Conservation (phyloP, 1,140 invertebrate genomes). For the Amyelois transitella region DNA sequence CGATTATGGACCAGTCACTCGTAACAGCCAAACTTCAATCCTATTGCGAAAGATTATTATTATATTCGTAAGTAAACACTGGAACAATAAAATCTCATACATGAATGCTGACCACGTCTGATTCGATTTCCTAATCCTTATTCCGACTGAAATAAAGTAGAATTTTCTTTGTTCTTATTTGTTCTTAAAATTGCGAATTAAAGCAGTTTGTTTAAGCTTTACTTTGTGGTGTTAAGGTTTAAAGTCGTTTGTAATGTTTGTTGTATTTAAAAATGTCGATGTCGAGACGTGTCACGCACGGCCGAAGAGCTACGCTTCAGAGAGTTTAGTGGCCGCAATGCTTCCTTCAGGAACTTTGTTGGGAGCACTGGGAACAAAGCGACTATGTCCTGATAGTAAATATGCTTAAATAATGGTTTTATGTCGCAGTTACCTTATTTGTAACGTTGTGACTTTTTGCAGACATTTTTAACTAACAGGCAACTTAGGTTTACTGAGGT, state of each 20-base stretch:
- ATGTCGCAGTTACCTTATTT: background rate
- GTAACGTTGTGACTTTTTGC: background rate
- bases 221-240: background rate
- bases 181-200: background rate
- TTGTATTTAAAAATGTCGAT: background rate
- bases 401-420: background rate
- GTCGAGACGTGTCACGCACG: slow-evolving; percentile 24
- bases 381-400: background rate
- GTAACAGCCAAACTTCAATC: background rate
- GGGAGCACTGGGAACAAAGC: background rate
- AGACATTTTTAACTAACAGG: too few relatives aligned
- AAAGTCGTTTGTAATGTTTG: background rate
- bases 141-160: slow-evolving; percentile 2
- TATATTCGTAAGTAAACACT: slow-evolving; percentile 14
- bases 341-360: slow-evolving; percentile 12
- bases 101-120: background rate
- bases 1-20: background rate
- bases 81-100: slow-evolving; percentile 12
- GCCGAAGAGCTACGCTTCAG: slow-evolving; percentile 26
- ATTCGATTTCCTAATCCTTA: slow-evolving; percentile 9
- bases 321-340: slow-evolving; percentile 24
- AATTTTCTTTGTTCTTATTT: background rate
- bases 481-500: too few relatives aligned
- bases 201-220: background rate
- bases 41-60: slow-evolving; percentile 7